Evolutionary conservation across 2,888 invertebrate genomes (phyloP).

Genomic region (Dasypogon diadema): DNA sequence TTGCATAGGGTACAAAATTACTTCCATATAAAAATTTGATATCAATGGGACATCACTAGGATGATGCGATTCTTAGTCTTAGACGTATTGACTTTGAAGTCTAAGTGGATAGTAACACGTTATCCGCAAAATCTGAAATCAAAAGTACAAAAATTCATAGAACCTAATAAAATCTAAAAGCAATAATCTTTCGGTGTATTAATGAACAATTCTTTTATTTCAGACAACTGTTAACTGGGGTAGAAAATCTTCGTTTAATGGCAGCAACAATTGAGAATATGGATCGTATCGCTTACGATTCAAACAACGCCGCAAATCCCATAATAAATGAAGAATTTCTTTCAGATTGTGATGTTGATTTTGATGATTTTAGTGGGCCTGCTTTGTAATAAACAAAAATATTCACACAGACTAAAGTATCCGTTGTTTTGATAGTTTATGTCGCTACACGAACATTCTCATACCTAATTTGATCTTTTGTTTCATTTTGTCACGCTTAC

Average conservation of each 20-base stretch:
- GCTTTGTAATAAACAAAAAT: constrained; percentile 60
- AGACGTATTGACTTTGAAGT: no score
- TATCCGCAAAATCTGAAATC: no score
- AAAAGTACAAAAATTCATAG: no score
- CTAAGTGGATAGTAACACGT: no score
- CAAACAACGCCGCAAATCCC: constrained; percentile 52
- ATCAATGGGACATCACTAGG: no score
- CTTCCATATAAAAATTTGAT: no score
- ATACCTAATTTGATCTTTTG: neutral
- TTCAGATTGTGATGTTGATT: constrained; percentile 62
- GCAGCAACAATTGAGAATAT: constrained; percentile 75
- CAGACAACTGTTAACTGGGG: constrained; percentile 76
- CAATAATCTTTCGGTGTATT: no score
- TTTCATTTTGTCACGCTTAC: neutral
- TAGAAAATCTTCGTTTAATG: constrained; percentile 76
- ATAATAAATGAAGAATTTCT: constrained; percentile 57
- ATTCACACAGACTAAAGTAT: constrained; percentile 26
- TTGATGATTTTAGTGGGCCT: constrained; percentile 62
- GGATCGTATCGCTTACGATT: constrained; percentile 70
- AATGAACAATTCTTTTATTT: constrained; percentile 52
- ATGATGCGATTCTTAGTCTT: no score
- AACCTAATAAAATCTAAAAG: no score
- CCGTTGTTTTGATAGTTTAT: constrained; percentile 20
- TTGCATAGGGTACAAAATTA: no score
- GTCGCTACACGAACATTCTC: constrained; percentile 9